These are phyloP conservation scores for Drosophila repleta DNA, from an alignment of 1,140 invertebrate genomes.

Conservation along the genomic window DNA sequence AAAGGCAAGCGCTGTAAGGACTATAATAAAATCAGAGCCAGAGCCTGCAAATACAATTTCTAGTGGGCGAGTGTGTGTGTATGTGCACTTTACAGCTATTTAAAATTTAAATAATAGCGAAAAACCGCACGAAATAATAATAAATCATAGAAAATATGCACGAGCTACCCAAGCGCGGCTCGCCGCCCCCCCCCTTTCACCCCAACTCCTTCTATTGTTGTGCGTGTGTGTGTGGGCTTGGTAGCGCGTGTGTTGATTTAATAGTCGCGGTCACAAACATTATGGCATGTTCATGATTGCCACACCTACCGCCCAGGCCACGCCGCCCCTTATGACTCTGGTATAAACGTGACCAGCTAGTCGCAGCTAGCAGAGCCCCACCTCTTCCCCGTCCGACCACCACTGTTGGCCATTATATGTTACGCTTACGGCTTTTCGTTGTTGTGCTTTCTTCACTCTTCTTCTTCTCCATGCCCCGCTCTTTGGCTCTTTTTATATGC, in stretches of 20 bases:
- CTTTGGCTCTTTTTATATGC: conserved; percentile 44
- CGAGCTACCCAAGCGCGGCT: neutral
- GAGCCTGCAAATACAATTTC: conserved; percentile 61
- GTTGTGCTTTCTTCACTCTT: neutral
- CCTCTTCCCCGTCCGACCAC: neutral
- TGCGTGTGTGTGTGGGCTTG: conserved; percentile 15
- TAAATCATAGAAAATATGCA: conserved; percentile 77
- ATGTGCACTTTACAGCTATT: conserved; percentile 76
- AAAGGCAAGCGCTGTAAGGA: conserved; percentile 65
- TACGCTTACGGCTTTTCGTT: conserved; percentile 39
- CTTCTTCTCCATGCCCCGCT: neutral
- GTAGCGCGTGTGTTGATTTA: conserved; percentile 75
- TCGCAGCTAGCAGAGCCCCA: neutral
- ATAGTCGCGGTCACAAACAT: conserved; percentile 78
- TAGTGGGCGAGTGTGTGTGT: conserved; percentile 46
- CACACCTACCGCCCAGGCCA: conserved; percentile 16
- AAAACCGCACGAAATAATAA: conserved; percentile 81
- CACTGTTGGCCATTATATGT: conserved; percentile 32
- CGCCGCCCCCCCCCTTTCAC: neutral
- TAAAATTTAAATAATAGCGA: conserved; percentile 82
- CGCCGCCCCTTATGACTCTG: neutral
- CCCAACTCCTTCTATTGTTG: neutral
- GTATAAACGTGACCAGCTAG: conserved; percentile 20
- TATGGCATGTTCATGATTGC: conserved; percentile 81
- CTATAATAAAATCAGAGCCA: conserved; percentile 52